Evolutionary conservation across 2,888 invertebrate genomes (phyloP), one percentile per base, ranked within the genome.

Genomic region (Pheosia gnoma): DNA sequence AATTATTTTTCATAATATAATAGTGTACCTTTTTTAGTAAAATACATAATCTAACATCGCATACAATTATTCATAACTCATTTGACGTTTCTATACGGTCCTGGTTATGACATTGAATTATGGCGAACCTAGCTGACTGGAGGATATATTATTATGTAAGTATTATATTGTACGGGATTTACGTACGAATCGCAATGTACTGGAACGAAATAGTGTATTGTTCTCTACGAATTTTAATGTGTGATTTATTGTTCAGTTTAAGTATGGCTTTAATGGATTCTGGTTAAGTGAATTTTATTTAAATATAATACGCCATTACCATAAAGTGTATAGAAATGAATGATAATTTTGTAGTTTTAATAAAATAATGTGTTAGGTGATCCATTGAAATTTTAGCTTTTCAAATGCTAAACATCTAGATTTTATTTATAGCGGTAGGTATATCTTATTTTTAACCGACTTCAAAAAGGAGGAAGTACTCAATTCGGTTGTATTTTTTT

Each of bases 191-290:
- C 70, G 72, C 70, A 77, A 79, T 78, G 80, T 79, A 74, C 66
- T 77, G 79, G 78, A 83, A 81, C 66, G 66, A 71, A 70, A 62
- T 71, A 63, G 62, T 68, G 67, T 65, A 78, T 79, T 80, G 79
- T 79, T 75, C 75, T 66, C 60, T 53, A 43, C 45, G 60, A 59
- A 65, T 62, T 68, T 65, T 63, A 65, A 62, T 67, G 68, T 66
- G 62, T 65, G 62, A 74, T 73, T 68, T 57, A 64, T 70, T 75
- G 65, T 49, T 52, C 55, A 64, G 69, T 73, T 70, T 70, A 57
- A 70, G 63, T 63, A 65, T 41, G 56, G 65, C 8, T 58, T 63
- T 53, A 36, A 25, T 10, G 51, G 61, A 51, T 59, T 59, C 59
- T n/a, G 55, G 38, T 64, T 49, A 52, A 53, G 55, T 52, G 37